Evolutionary conservation across 1,140 invertebrate species (phyloP), one percentile per base, ranked within the genome.

Genomic region (Tetranychus urticae): DNA sequence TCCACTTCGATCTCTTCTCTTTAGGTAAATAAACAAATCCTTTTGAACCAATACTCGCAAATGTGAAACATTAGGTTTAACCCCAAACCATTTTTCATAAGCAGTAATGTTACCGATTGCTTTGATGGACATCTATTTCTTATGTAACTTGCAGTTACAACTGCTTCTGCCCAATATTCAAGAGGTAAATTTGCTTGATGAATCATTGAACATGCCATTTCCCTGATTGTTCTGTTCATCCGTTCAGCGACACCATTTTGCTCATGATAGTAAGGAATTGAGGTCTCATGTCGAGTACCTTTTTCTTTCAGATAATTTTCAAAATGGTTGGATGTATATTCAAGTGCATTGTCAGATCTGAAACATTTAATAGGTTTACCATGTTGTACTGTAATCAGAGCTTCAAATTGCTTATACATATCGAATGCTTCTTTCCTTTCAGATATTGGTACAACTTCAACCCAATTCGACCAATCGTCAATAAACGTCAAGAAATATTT

Each of bases 241-340:
- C 71, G 59, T 63, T 74, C 71, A 56, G 68, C 65, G 14, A 68
- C 62, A 23, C 70, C 71, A 67, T 75, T 75, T 61, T 70, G 68
- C 62, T 74, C 62, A 35, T 71, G 71, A 10, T 68, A 70, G 58
- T 74, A 71, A 7, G 66, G 23, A 33, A 59, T 45, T 46, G 45
- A 33, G 5, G 39, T 56, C 10, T 45, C 37, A 48, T 45, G 39
- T 23, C 57, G 6, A 14, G 42, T 61, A 3, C 55, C 55, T 36
- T 61, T 13, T n/a, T 57, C 55, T 5, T 14, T n/a, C 6, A 50
- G 23, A 14, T n/a, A 14, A 50, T 14, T 31, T 14, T 7, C 57
- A 45, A 58, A 58, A 12, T 46, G 7, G 0, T 42, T 12, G 12
- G n/a, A 46, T 36, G 12, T 42, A 45, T 55, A 62, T 58, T 65